Evolutionary conservation across 2,888 invertebrate species (phyloP), one percentile per base, ranked within the genome.

Genomic region (Eurytoma adleriae): DNA sequence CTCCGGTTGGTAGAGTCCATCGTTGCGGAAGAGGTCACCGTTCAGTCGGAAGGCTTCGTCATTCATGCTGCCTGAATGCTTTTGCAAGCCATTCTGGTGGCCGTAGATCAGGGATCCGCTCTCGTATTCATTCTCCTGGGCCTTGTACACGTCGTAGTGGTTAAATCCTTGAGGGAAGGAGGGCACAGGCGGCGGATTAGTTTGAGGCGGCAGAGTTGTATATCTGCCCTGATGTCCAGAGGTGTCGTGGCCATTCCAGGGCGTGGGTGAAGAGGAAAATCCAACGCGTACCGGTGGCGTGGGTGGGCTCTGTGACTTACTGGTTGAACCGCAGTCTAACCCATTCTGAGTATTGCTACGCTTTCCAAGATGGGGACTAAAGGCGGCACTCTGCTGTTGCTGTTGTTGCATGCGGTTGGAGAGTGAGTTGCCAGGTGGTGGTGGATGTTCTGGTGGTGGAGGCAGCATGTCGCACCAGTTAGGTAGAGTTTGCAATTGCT

Each of bases 391-490:
- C 84, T 86, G 85, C 54, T 87, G 87, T 7, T 24, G 24, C 24
- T 40, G 40, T 20, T 86, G 86, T 0, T 10, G 10, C 77, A 88
- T 85, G 59, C 88, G 85, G 10, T 84, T 84, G 10, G 86, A 84
- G 4, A 88, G 81, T 5, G 72, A 59, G 40, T 77, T 74, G 90
- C 84, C 90, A 89, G 84, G 92, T 88, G 83, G 93, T 88, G 84
- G 93, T 90, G 83, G 93, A 91, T 93, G 93, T 89, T 93, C 93
- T 84, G 93, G 93, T 61, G 93, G 93, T 84, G 93, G 93, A 81
- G 94, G 94, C 85, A 94, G 89, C 92, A 94, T 93, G 91, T 94
- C 94, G 91, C 93, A 93, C 91, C 94, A 93, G 91, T 94, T 94
- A 88, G 90, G 89, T 83, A 90, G 82, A 7, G 80, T 68, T 61